Conservation (phyloP, 2,888 invertebrate species). For the Schizotus pectinicornis region DNA sequence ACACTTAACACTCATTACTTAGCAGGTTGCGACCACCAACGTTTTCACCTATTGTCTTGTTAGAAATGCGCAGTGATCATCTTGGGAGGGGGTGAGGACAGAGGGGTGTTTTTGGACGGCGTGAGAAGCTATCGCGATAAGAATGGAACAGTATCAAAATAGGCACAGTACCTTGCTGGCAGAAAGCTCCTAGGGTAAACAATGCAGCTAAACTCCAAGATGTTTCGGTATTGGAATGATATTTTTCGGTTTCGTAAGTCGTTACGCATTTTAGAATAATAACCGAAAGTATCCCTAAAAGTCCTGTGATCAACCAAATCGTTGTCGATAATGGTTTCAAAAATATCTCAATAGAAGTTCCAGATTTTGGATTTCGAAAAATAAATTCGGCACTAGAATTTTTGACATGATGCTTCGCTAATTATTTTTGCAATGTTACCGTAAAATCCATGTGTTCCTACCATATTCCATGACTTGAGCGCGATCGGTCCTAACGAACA, state of each 20-base stretch:
- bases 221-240: conserved; percentile 26
- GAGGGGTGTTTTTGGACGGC: too few species aligned
- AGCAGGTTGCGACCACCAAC: too few species aligned
- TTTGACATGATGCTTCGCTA: too few species aligned
- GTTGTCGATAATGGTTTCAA: conserved; percentile 44
- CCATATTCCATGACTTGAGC: conserved; percentile 46
- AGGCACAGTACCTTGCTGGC: conserved; percentile 53
- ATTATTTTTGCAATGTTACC: conserved; percentile 33
- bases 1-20: too few species aligned
- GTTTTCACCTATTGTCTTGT: too few species aligned
- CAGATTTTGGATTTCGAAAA: conserved; percentile 46
- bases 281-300: conserved; percentile 32
- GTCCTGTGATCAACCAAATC: conserved; percentile 45
- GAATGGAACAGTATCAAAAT: too few species aligned
- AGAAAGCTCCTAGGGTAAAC: conserved; percentile 45
- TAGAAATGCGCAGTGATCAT: too few species aligned
- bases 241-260: conserved; percentile 32
- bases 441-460: conserved; percentile 47
- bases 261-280: conserved; percentile 39
- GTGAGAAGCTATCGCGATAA: too few species aligned
- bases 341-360: conserved; percentile 45
- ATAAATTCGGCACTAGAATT: conserved; percentile 47
- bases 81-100: too few species aligned
- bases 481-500: conserved; percentile 48
- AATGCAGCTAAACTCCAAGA: conserved; percentile 45